These are phyloP conservation scores for Vannuccia rotundouncinata DNA, from an alignment of 2,888 invertebrate genomes.

Conservation along the genomic window DNA sequence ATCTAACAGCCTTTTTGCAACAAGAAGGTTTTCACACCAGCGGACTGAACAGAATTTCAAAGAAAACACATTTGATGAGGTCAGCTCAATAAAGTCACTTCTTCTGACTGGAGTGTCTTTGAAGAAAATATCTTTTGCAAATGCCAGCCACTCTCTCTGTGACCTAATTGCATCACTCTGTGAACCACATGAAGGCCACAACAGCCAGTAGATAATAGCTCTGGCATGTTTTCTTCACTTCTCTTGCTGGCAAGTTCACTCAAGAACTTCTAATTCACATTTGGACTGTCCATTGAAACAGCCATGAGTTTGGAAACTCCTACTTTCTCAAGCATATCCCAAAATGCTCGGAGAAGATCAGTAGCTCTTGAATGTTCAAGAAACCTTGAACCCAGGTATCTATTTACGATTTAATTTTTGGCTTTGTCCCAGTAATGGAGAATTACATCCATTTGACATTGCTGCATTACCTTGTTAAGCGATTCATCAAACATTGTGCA, in stretches of 20 bases:
- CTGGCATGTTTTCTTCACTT: neutral
- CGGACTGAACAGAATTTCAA: constrained; percentile 33
- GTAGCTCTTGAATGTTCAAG: constrained; percentile 3
- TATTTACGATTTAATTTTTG: neutral
- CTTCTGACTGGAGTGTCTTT: constrained; percentile 36
- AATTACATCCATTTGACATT: constrained; percentile 1
- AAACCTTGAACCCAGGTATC: constrained; percentile 8
- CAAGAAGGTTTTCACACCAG: constrained; percentile 35
- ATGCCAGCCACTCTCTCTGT: neutral
- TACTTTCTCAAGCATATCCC: neutral
- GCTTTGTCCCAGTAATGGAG: too few relatives aligned
- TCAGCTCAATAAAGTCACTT: constrained; percentile 13
- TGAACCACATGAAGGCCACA: constrained; percentile 25
- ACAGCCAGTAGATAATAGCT: neutral
- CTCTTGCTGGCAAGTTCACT: neutral
- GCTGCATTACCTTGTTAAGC: constrained; percentile 12
- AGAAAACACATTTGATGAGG: constrained; percentile 20
- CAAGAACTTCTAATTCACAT: constrained; percentile 8
- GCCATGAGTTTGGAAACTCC: neutral
- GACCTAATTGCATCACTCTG: neutral
- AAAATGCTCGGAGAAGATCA: neutral
- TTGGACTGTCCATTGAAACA: constrained; percentile 18
- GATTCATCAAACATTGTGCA: constrained; percentile 18
- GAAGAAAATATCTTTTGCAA: constrained; percentile 34
- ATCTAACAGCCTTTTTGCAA: constrained; percentile 8